These are phyloP conservation scores for Neodiprion virginianus DNA, from an alignment of 1,140 invertebrate species.

Conservation along the genomic window DNA sequence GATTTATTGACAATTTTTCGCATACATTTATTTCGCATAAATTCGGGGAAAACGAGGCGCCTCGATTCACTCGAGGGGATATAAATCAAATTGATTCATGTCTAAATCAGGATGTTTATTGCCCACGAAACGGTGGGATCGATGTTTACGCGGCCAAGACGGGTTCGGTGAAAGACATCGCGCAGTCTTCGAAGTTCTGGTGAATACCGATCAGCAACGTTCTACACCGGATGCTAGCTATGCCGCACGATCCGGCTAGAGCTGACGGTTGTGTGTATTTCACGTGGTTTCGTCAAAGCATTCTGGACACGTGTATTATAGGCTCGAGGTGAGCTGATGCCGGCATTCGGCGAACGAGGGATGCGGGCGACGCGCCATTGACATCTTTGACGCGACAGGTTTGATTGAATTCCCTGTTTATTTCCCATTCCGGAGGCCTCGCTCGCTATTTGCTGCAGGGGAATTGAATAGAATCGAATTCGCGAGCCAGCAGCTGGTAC, in stretches of 20 bases:
- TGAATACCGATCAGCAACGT: background rate
- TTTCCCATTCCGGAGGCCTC: background rate
- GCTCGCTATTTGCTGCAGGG: background rate
- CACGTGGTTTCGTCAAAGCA: too few relatives aligned
- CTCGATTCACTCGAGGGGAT: background rate
- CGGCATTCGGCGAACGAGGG: background rate
- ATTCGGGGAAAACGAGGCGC: background rate
- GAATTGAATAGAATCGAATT: conserved; percentile 2
- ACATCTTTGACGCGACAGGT: background rate
- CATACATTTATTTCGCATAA: conserved; percentile 1
- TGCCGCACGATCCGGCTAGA: too few relatives aligned
- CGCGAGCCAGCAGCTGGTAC: conserved; percentile 6
- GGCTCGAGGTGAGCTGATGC: too few relatives aligned
- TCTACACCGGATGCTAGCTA: background rate
- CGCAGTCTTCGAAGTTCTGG: background rate
- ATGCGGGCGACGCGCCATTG: background rate
- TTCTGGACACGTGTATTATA: too few relatives aligned
- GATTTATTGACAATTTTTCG: background rate
- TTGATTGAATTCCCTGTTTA: background rate
- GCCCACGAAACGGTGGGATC: background rate
- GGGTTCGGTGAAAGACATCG: background rate
- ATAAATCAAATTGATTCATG: conserved; percentile 14
- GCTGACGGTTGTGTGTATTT: too few relatives aligned
- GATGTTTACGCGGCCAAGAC: background rate
- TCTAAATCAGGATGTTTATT: conserved; percentile 13